Base-by-base conservation (phyloP, 2,888 invertebrate species). In the Camptogramma bilineatum region DNA sequence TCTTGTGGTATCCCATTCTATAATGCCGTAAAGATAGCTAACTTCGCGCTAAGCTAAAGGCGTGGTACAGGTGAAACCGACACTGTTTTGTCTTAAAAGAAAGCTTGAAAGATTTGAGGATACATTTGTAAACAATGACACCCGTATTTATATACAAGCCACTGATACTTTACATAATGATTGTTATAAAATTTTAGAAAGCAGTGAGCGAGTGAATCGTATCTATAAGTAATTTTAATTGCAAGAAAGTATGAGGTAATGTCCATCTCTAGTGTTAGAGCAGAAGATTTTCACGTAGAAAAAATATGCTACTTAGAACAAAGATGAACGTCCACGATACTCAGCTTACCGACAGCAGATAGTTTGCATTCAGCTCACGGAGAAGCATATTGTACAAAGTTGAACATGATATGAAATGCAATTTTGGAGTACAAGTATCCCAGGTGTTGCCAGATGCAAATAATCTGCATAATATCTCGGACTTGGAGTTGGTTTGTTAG, bases 11-110 rank as follows among this genome's bases (percentile, higher is more conserved):
- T 77, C 70, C 76, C 73, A 69, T 73, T 70, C 66, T 72, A 64
- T 84, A 84, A 86, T 82, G 82, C 81, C 71, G 70, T 75, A 82
- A 82, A 84, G 77, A 80, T 76, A 75, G 75, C 79, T 80, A 78
- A 82, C 79, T 72, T 77, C 73, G 74, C 34, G 34, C 34, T 39
- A 13, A 39, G 34, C 34, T 39, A 13, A 39, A 39, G 69, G 73
- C 71, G 68, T 21, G 64, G 57, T 78, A 73, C 81, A 82, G 82
- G 83, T 83, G 78, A 78, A 71, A 73, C 70, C 70, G 65, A 66
- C 66, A 66, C 74, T 73, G 59, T 66, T 68, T 70, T n/a, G n/a
- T n/a, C n/a, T n/a, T n/a, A n/a, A n/a, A n/a, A n/a, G n/a, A n/a
- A n/a, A n/a, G n/a, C n/a, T 74, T 62, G 62, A 71, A 74, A 75